Evolutionary conservation across 2,888 invertebrate genomes (phyloP).

Genomic region (Meteorus colon): DNA sequence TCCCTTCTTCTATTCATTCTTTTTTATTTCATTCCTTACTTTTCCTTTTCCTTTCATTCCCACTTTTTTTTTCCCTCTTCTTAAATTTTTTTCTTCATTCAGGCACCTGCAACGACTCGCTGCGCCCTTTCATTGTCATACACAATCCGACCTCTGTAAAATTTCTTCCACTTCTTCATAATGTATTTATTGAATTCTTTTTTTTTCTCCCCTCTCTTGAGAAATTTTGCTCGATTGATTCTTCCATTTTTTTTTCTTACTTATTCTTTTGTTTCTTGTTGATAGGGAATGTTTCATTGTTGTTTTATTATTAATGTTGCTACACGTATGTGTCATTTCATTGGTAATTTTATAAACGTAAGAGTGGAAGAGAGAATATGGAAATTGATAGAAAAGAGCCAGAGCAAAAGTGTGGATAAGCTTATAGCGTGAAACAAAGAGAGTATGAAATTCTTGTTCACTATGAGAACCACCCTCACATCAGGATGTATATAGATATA

Average conservation of each 20-base stretch:
- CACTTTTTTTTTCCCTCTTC: too few relatives aligned
- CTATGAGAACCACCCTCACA: slow-evolving; percentile 59
- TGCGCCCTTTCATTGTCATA: too few relatives aligned
- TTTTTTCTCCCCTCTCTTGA: not conserved
- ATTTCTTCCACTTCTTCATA: too few relatives aligned
- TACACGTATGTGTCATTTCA: not conserved
- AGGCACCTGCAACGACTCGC: not conserved
- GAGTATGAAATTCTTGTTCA: slow-evolving; percentile 70
- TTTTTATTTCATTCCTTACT: not conserved
- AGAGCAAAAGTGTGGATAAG: slow-evolving; percentile 44
- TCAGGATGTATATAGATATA: not conserved
- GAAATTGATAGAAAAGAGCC: slow-evolving; percentile 16
- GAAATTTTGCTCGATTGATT: too few relatives aligned
- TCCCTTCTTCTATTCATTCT: not conserved
- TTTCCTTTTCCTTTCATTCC: not conserved
- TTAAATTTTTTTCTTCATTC: not conserved
- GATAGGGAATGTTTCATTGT: too few relatives aligned
- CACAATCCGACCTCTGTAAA: too few relatives aligned
- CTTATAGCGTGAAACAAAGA: slow-evolving; percentile 53
- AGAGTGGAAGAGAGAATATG: slow-evolving; percentile 26
- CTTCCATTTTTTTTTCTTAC: not conserved
- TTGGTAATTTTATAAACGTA: not conserved
- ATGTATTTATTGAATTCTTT: too few relatives aligned
- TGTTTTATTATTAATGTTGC: too few relatives aligned
- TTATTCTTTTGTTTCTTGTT: not conserved